Base-by-base conservation (phyloP, 2,797 vertebrate genomes). In the Micrastur ruficollis region DNA sequence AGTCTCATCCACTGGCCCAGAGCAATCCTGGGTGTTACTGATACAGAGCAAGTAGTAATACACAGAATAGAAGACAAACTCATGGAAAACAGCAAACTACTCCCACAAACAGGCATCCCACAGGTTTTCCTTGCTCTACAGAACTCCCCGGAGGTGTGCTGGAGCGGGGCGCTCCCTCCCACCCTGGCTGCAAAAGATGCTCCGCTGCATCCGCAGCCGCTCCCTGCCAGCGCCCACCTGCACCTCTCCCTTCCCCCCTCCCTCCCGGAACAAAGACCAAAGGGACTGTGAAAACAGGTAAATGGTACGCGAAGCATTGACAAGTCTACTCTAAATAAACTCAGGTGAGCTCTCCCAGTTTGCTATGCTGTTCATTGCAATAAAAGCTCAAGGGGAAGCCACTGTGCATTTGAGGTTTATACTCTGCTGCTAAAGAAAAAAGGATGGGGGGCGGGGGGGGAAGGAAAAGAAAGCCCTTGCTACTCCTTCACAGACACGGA, bases 21-120 rank as follows among this genome's bases (percentile, higher is more conserved):
- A 52, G 91, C 85, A 52, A 86, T 86, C 62, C 85, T 91, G 88
- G 46, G 26, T n/a, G 89, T 82, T 89, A 46, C 91, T 89, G 85
- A 79, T 91, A 91, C n/a, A 61, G 52, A 71, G 27, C 31, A 47
- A 82, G 55, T 2, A 50, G 26, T 20, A 65, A n/a, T 4, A 70
- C 31, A 61, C 4, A 66, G 67, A 58, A 89, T 2, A 78, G 31
- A 65, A 74, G 52, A 71, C 14, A 93, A 79, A 62, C 46, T 47
- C n/a, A 1, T 0, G 2, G 71, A 29, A 89, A 86, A 50, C 34
- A 84, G 14, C 67, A 55, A 76, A 32, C 29, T n/a, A 1, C 38
- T 62, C 20, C 44, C 47, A 6, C 36, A 38, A 14, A 50, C 22
- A 36, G 31, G 55, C 55, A 70, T 68, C 71, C 70, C 34, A 12